Conservation (phyloP, 2,113 vertebrate species). For the Taxidea taxus region DNA sequence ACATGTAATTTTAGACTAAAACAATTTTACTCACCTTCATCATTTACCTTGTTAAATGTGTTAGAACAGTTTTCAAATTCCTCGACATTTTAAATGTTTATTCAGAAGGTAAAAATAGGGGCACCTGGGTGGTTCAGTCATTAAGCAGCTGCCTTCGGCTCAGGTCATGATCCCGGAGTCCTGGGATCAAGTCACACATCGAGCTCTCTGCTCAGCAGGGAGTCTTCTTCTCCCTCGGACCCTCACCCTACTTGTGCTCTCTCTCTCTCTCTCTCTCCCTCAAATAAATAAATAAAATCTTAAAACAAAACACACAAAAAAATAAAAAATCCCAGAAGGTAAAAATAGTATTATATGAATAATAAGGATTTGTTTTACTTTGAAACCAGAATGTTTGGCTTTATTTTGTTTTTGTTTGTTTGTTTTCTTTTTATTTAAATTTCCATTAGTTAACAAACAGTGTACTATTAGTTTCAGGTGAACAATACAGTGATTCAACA, state of each 20-base stretch:
- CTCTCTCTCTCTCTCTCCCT: too few species aligned
- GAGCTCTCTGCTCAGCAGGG: too few species aligned
- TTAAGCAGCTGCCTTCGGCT: too few species aligned
- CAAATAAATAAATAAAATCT: too few species aligned
- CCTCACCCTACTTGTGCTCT: too few species aligned
- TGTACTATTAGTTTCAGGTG: not conserved
- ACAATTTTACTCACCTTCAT: not conserved
- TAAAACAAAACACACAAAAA: too few species aligned
- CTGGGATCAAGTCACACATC: too few species aligned
- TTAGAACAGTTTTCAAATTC: not conserved
- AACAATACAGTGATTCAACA: not conserved
- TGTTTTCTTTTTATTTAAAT: not conserved
- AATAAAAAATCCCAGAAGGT: not conserved
- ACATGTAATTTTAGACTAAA: not conserved
- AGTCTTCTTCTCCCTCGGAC: too few species aligned
- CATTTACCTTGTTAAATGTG: not conserved
- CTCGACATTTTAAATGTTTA: not conserved
- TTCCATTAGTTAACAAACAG: not conserved
- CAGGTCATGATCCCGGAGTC: too few species aligned
- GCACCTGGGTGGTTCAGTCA: too few species aligned
- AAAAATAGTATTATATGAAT: not conserved
- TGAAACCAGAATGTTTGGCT: not conserved
- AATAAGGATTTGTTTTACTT: not conserved
- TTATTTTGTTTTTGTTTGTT: not conserved
- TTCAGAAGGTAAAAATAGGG: not conserved